These are phyloP conservation scores for Drosophila melanogaster DNA, from an alignment of 1,140 invertebrate genomes.

Conservation along the genomic window DNA sequence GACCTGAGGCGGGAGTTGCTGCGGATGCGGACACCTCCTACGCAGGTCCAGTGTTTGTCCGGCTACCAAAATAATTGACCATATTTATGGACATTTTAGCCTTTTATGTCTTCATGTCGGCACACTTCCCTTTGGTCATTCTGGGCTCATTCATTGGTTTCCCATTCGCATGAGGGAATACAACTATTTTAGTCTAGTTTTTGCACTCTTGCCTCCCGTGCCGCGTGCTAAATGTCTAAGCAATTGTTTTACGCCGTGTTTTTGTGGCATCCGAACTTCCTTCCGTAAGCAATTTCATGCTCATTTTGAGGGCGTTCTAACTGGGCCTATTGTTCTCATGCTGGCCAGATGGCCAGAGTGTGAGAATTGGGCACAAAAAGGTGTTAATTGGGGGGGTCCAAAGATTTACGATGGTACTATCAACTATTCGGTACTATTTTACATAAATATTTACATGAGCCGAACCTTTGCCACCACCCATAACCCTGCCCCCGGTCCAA, in stretches of 20 bases:
- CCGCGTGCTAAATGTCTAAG: slow-evolving; percentile 39
- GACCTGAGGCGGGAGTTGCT: slow-evolving; percentile 24
- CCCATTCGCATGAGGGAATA: slow-evolving; percentile 37
- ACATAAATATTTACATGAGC: slow-evolving; percentile 40
- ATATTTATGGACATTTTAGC: slow-evolving; percentile 81
- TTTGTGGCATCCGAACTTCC: slow-evolving; percentile 77
- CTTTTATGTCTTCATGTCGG: slow-evolving; percentile 69
- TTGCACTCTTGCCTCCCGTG: slow-evolving; percentile 6
- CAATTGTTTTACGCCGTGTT: slow-evolving; percentile 79
- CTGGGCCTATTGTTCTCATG: slow-evolving; percentile 59
- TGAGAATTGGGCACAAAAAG: slow-evolving; percentile 23
- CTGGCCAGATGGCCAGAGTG: slow-evolving; percentile 40
- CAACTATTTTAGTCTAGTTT: slow-evolving; percentile 73
- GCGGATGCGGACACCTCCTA: slow-evolving; percentile 8
- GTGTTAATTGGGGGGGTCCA: slow-evolving; percentile 5
- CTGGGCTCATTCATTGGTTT: slow-evolving; percentile 41
- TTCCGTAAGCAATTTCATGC: slow-evolving; percentile 80
- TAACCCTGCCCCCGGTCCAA: slow-evolving; percentile 10
- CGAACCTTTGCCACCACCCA: slow-evolving; percentile 7
- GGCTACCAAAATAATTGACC: slow-evolving; percentile 72
- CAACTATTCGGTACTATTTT: slow-evolving; percentile 30
- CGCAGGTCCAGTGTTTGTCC: slow-evolving; percentile 34
- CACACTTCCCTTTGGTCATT: slow-evolving; percentile 72
- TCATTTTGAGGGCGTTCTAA: slow-evolving; percentile 77
- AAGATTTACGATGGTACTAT: slow-evolving; percentile 32